Base-by-base conservation (phyloP, 2,888 invertebrate species). In the Pheosia tremula region DNA sequence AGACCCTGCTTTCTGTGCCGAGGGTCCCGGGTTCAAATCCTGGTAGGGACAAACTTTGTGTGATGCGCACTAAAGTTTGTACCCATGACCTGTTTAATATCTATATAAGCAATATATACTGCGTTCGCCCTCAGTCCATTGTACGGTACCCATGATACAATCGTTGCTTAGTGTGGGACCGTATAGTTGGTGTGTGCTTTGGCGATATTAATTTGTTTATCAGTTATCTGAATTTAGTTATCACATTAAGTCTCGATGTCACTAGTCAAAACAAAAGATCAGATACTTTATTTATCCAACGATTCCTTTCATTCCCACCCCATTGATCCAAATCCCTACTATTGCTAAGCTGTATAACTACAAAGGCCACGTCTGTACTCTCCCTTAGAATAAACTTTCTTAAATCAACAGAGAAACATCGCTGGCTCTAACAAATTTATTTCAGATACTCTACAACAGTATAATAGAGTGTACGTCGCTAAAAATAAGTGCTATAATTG, bases 331-430 rank as follows among this genome's bases (percentile, higher is more conserved):
- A 69, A 67, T 70, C 59, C 66, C 58, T 55, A 63, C 39, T 13
- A 39, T 13, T 38, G 24, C 50, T 47, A 45, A 58, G 45, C 10
- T 13, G 38, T 56, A 52, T 58, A 49, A 47, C 55, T 50, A 60
- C 56, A 61, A 57, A 50, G 47, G 8, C 57, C 58, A 72, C 64
- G 73, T 75, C 61, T 78, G 76, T 73, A 66, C 57, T 69, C 78
- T 81, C 91, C 91, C 92, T 82, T 84, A 88, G 80, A 85, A 88
- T 87, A 91, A 93, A 92, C 88, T 82, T 80, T 82, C 83, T 82
- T 85, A 79, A 85, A 87, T 90, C 90, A 91, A 90, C 89, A 90
- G 75, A 80, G 82, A 85, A 85, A 87, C 87, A 85, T 88, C 84
- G 85, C 74, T 60, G 68, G 65, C 59, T 68, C 65, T 70, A 62